Base-by-base conservation (phyloP, 2,888 invertebrate genomes). In the Torymus aiolomorphi region DNA sequence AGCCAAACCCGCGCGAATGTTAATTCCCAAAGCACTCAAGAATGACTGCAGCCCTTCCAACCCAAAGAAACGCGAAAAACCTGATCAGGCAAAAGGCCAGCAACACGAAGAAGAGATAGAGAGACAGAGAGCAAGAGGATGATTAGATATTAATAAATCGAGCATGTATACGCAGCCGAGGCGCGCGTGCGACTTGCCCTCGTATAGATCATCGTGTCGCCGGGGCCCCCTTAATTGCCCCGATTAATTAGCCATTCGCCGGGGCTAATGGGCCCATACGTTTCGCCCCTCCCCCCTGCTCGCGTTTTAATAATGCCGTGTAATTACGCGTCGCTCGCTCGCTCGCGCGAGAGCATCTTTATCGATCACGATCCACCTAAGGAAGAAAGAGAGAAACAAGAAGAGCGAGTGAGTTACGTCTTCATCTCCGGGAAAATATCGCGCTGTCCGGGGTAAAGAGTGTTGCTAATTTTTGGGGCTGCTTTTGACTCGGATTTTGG, bases 211-310 rank as follows among this genome's bases (percentile, higher is more conserved):
- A 87, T 87, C 85, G 86, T 83, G 86, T 87, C 86, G 86, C 86
- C 84, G 81, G 70, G 79, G 72, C 84, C 84, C 83, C 83, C 85
- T 86, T 88, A 88, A 88, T 88, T 87, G 88, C 87, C 86, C 88
- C 88, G 88, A 88, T 88, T 88, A 88, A 88, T 88, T 88, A 88
- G 87, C 86, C 86, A 86, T 87, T 86, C 81, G 86, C 87, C 85
- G 84, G 83, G 76, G 84, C 84, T 88, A 88, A 88, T 87, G 88
- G 86, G 85, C 81, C 78, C 88, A 86, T 88, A 86, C 85, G 84
- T 88, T 87, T 87, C 83, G 59, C 67, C 78, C 49, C 20, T 42
- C 12, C 71, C 59, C 20, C 42, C 10, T n/a, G 13, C 82, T 76
- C 83, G 80, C 82, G 84, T 83, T 86, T 85, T 86, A 86, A 87